Evolutionary conservation across 2,888 invertebrate species (phyloP).

Genomic region (Physocephala rufipes): DNA sequence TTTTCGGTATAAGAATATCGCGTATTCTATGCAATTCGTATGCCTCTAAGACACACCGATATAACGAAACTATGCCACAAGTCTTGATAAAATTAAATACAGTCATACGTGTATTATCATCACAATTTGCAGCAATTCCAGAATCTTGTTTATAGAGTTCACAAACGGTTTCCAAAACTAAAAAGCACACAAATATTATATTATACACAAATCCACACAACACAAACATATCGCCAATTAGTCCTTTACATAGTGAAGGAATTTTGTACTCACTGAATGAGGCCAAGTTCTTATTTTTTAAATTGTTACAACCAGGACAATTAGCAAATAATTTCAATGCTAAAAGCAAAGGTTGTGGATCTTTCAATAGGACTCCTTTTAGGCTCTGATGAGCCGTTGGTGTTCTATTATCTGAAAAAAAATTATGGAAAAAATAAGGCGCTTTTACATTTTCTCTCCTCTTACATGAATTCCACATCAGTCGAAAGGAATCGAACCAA

Average conservation of each 20-base stretch:
- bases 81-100: conserved; percentile 77
- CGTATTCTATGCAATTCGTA: conserved; percentile 73
- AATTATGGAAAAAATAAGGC: neutral
- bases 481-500: conserved; percentile 58
- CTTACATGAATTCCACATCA: conserved; percentile 60
- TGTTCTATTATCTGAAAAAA: conserved; percentile 54
- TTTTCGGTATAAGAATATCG: conserved; percentile 71
- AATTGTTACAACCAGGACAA: conserved; percentile 62
- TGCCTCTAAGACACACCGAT: conserved; percentile 72
- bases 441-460: neutral
- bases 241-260: neutral
- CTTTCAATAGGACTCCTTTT: conserved; percentile 49
- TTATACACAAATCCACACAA: neutral
- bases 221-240: neutral
- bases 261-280: conserved; percentile 50
- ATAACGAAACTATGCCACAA: conserved; percentile 73
- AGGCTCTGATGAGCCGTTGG: conserved; percentile 55
- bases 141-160: conserved; percentile 67
- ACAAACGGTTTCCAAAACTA: conserved; percentile 72
- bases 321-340: conserved; percentile 64
- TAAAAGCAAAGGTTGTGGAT: conserved; percentile 57
- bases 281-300: conserved; percentile 62
- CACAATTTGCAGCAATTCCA: conserved; percentile 66
- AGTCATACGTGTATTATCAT: conserved; percentile 72
- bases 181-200: neutral